Evolutionary conservation across 2,797 vertebrate species (phyloP).

Genomic region (Oreonectes daqikongensis): DNA sequence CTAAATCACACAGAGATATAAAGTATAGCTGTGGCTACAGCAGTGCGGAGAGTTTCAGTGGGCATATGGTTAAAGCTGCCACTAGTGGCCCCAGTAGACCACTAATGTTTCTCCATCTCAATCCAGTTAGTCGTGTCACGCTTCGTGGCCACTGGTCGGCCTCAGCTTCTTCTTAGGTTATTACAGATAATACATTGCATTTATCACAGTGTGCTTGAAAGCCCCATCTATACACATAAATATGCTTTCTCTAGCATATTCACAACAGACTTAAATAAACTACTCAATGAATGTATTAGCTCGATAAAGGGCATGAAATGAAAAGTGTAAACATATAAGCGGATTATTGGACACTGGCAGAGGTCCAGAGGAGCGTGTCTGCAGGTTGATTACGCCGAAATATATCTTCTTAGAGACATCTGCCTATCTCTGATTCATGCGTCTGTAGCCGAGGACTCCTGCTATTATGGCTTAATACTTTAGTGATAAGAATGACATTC

Average conservation of each 20-base stretch:
- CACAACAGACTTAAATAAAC: not conserved
- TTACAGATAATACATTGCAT: constrained; percentile 14
- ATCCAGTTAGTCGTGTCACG: constrained; percentile 18
- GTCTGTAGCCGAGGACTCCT: not conserved
- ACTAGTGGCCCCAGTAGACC: not conserved
- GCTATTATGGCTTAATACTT: not conserved
- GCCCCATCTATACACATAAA: not conserved
- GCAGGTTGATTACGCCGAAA: not conserved
- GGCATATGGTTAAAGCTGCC: constrained; percentile 2
- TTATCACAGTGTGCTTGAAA: constrained; percentile 16
- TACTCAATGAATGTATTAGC: not conserved
- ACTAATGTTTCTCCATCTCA: constrained; percentile 16
- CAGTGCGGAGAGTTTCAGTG: not conserved
- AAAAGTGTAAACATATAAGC: not conserved
- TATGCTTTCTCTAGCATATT: not conserved
- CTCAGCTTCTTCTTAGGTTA: constrained; percentile 6
- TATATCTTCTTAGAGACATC: too few species aligned
- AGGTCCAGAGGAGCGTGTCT: not conserved
- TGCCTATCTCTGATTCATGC: not conserved
- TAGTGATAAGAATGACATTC: not conserved
- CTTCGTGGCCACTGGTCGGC: not conserved
- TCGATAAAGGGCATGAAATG: constrained; percentile 1
- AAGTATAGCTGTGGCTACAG: too few species aligned
- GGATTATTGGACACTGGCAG: not conserved
- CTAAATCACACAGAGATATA: too few species aligned